These are phyloP conservation scores for Campylomormyrus tamandua DNA, from an alignment of 2,113 vertebrate species.

Conservation along the genomic window DNA sequence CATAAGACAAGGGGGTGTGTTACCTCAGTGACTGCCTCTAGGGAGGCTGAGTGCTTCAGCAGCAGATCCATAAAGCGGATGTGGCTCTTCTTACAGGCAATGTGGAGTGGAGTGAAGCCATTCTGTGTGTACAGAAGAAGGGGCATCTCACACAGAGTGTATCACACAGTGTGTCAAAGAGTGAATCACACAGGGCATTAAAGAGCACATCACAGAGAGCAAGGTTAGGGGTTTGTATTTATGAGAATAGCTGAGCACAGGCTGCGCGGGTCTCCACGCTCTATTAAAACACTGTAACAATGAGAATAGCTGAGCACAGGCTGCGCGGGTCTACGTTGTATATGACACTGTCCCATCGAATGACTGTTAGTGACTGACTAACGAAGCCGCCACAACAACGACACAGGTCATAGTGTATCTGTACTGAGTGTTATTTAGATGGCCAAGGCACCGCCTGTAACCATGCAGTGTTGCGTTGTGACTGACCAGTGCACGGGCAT, in stretches of 20 bases:
- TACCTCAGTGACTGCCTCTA: constrained; percentile 94
- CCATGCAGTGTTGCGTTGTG: not conserved
- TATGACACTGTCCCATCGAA: not conserved
- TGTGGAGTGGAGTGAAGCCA: constrained; percentile 93
- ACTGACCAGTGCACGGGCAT: constrained; percentile 84
- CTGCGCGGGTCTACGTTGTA: not conserved
- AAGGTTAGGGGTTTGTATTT: not conserved
- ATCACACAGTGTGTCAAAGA: not conserved
- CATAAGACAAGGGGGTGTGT: constrained; percentile 14
- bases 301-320: not conserved
- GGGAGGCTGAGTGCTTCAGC: constrained; percentile 85
- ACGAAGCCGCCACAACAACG: not conserved
- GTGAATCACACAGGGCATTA: not conserved
- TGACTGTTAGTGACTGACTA: not conserved
- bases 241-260: too few relatives aligned
- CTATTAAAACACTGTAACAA: too few relatives aligned
- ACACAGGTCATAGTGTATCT: not conserved
- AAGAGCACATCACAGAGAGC: not conserved
- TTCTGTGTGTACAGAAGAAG: constrained; percentile 62
- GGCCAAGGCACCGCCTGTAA: not conserved
- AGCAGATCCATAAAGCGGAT: constrained; percentile 92
- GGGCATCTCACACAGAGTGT: not conserved
- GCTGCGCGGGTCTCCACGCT: too few relatives aligned
- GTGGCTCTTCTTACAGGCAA: constrained; percentile 98
- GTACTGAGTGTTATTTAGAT: not conserved